phyloP scores from a whole-genome alignment of 2,113 vertebrate genomes.

The Aegotheles bennettii region DNA sequence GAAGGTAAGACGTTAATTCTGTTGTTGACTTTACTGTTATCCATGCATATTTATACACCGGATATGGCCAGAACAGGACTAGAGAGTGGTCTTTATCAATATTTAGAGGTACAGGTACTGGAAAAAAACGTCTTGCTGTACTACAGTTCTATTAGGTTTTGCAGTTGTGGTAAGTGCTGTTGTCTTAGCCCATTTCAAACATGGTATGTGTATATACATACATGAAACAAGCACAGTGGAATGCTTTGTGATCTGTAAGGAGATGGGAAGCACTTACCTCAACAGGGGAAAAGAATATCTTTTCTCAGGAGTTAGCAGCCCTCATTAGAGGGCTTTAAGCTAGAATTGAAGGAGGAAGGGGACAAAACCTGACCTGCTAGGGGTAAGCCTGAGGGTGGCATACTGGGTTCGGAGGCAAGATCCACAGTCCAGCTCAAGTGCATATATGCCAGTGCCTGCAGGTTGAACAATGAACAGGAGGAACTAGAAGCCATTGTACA shows the following conservation, averaged over 20 bases:
- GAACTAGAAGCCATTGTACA: no score
- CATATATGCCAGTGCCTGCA: no score
- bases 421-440: no score
- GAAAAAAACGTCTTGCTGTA: neutral
- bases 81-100: neutral
- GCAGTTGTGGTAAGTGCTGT: neutral
- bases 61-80: neutral
- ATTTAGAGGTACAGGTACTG: neutral
- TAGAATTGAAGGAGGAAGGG: no score
- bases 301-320: no score
- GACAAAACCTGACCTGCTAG: no score
- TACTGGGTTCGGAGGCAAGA: no score
- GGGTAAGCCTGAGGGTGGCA: no score
- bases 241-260: neutral
- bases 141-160: neutral
- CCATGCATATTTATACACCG: neutral
- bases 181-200: neutral
- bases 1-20: slow-evolving; percentile 76
- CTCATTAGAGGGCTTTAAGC: no score
- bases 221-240: neutral
- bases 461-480: no score
- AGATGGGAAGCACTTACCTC: no score
- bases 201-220: neutral
- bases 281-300: no score
- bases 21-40: neutral